Evolutionary conservation across 2,888 invertebrate genomes (phyloP), one percentile per base, ranked within the genome.

Genomic region (Hydriomena furcata): DNA sequence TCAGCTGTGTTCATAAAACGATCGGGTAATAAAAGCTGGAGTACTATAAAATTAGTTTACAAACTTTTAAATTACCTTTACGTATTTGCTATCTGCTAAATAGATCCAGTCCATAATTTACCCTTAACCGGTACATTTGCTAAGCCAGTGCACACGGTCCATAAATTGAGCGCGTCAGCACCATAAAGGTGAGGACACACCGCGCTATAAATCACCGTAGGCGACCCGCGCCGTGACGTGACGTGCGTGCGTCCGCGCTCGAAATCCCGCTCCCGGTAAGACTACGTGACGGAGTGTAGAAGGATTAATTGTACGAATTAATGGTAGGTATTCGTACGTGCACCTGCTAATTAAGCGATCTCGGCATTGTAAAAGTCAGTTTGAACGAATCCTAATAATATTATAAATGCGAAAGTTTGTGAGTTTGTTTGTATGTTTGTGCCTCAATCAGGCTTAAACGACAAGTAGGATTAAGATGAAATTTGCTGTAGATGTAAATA

Each of bases 171-270:
- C 57, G 55, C 73, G 82, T 80, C 79, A 82, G 68, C 76, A 63
- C 64, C 80, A 82, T 79, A 71, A 84, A 84, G 82, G 82, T 80
- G 84, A 68, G 79, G 78, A 81, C 83, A 79, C 76, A 81, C 73
- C 60, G 52, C 59, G 63, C 66, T 67, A 72, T 78, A 75, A 75
- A 71, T 77, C 71, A 73, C 65, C 63, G 58, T 55, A 53, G 58
- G 65, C 65, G 64, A 60, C 60, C 66, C 49, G 59, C 58, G 38
- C 41, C 63, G 67, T 68, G 73, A 67, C 71, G 76, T 76, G 79
- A 66, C 71, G 73, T 77, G 80, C 78, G 80, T 79, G 74, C 58
- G 58, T 63, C 44, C 65, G 63, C 61, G 64, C 52, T 65, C 68
- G 68, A 77, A 76, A 77, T 73, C 74, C 73, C 40, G 41, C 37